phyloP scores from a whole-genome alignment of 2,113 vertebrate genomes.

The Pteruthius melanotis region DNA sequence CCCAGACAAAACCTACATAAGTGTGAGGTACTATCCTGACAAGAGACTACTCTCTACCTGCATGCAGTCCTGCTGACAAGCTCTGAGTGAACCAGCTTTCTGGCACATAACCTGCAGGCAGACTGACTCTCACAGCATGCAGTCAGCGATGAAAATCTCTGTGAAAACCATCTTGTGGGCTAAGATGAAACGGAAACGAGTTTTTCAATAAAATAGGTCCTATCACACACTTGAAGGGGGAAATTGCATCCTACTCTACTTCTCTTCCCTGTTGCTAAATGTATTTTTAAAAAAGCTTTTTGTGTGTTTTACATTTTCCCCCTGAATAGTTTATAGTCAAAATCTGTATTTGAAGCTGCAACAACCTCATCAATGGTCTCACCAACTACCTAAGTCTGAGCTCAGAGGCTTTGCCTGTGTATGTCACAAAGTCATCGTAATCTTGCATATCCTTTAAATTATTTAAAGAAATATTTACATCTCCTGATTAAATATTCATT shows the following conservation, averaged over 20 bases:
- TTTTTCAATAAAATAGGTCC: not conserved
- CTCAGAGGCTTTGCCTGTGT: constrained; percentile 18
- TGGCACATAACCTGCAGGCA: not conserved
- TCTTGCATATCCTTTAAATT: not conserved
- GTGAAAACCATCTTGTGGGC: not conserved
- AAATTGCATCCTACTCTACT: not conserved
- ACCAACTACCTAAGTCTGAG: not conserved
- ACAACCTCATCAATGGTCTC: not conserved
- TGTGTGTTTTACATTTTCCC: not conserved
- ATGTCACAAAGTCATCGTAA: not conserved
- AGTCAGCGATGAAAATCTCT: not conserved
- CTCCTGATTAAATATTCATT: constrained; percentile 24
- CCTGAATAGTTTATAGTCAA: not conserved
- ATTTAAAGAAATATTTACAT: constrained; percentile 58
- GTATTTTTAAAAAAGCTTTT: not conserved
- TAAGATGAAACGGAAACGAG: not conserved
- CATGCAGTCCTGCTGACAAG: not conserved
- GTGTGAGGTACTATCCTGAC: not conserved
- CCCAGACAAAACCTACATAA: not conserved
- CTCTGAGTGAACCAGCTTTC: not conserved
- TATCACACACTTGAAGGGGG: not conserved
- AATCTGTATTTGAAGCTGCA: not conserved
- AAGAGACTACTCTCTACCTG: not conserved
- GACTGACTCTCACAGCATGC: not conserved
- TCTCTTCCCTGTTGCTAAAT: not conserved